phyloP scores from a whole-genome alignment of 1,140 invertebrate genomes.

The Piezodorus guildinii region DNA sequence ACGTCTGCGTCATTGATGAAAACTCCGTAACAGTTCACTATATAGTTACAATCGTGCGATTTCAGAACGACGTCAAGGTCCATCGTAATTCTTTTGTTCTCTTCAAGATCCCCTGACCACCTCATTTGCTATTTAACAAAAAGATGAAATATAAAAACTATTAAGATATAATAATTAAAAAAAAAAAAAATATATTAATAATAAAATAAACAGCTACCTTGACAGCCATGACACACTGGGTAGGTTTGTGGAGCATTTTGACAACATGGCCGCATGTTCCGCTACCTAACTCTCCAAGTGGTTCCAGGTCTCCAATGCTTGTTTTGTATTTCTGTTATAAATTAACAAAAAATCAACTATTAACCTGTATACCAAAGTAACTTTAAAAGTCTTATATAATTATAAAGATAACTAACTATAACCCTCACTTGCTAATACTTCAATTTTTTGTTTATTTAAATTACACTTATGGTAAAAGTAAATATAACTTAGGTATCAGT shows the following conservation, averaged over 20 bases:
- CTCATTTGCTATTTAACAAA: constrained; percentile 77
- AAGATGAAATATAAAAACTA: background rate
- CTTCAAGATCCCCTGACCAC: constrained; percentile 87
- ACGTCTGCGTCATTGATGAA: constrained; percentile 89
- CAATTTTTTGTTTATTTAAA: too few species aligned
- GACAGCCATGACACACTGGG: constrained; percentile 78
- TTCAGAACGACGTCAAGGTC: constrained; percentile 95
- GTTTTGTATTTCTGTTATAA: constrained; percentile 54
- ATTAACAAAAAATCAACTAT: constrained; percentile 19
- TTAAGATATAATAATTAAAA: background rate
- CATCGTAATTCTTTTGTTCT: constrained; percentile 96
- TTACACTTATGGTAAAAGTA: too few species aligned
- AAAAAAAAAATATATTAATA: background rate
- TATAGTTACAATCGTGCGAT: constrained; percentile 91
- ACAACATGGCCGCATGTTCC: constrained; percentile 96
- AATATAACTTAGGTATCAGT: too few species aligned
- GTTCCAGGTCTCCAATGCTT: constrained; percentile 75
- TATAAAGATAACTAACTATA: too few species aligned
- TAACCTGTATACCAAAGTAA: too few species aligned
- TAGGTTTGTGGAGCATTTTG: constrained; percentile 85
- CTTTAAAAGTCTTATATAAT: too few species aligned
- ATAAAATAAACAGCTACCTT: constrained; percentile 51
- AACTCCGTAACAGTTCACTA: constrained; percentile 92
- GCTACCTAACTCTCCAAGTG: constrained; percentile 83
- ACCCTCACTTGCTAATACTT: too few species aligned